Conservation (phyloP, 2,113 vertebrate species). For the Cariama cristata region DNA sequence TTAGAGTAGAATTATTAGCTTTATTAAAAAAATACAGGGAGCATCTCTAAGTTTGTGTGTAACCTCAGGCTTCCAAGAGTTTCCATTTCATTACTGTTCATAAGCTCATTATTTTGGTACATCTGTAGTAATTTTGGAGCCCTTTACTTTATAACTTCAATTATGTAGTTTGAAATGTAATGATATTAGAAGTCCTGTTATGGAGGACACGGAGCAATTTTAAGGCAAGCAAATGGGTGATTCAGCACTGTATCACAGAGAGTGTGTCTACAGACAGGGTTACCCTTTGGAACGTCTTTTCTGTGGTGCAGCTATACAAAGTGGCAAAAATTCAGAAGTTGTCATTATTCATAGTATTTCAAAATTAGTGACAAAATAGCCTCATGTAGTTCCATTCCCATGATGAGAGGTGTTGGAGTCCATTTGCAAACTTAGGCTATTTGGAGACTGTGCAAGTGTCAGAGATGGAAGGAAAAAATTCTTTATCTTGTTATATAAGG, state of each 20-base stretch:
- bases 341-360: not conserved
- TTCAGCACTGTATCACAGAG: not conserved
- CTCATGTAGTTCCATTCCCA: not conserved
- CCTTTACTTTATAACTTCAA: slow-evolving; percentile 19
- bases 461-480: not conserved
- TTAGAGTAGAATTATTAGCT: not conserved
- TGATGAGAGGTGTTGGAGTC: not conserved
- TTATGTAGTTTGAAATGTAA: slow-evolving; percentile 3
- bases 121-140: slow-evolving; percentile 8
- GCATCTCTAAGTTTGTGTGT: not conserved
- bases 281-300: not conserved
- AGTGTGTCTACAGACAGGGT: not conserved
- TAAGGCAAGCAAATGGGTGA: not conserved
- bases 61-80: slow-evolving; percentile 4
- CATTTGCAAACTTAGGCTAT: not conserved
- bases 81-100: slow-evolving; percentile 35
- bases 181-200: not conserved
- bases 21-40: not conserved
- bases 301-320: not conserved
- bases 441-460: not conserved
- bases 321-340: not conserved
- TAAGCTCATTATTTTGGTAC: slow-evolving; percentile 30
- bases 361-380: not conserved
- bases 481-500: not conserved
- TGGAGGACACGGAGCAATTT: not conserved